Base-by-base conservation (phyloP, 1,140 invertebrate genomes). In the Lordiphosa mommai region DNA sequence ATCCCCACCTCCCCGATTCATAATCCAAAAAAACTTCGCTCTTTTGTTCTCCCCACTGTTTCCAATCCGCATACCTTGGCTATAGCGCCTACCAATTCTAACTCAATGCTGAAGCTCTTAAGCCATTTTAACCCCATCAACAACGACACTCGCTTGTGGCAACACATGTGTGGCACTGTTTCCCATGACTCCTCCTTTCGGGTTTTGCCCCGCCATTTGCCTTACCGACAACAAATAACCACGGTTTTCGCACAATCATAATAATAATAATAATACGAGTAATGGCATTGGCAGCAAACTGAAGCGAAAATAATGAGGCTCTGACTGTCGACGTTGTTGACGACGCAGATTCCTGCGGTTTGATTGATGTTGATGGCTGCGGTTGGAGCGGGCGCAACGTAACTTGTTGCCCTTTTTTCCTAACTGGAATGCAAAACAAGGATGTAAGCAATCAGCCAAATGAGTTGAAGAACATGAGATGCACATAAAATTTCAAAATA, bases 401-500 rank as follows among this genome's bases (percentile, higher is more conserved):
- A 33, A 33, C 43, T 33, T 47, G 43, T 47, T 47, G 43, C 43
- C 43, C 40, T 20, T 37, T 34, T 37, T 16, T 16, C 16, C 17
- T 20, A 36, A 48, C 29, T 34, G 4, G 17, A 20, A 41, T 41
- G 32, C 32, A 49, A 36, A 47, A 34, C 20, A 23, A 23, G 20
- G 20, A 23, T 4, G 10, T 1, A 23, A 55, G 56, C 55, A 55
- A 51, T 65, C 51, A 61, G 43, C 44, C 41, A 48, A 56, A 48
- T 30, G 33, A 46, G 23, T 46, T 46, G 10, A 13, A 10, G 6
- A 17, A 38, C 32, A 64, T 64, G 41, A 64, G 63, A 46, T 65
- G 61, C 55, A 40, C 49, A 69, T 61, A 30, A 57, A 57, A 57
- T 51, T 43, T 20, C 29, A 47, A 20, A 61, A 52, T 47, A 40